phyloP scores from a whole-genome alignment of 1,140 invertebrate genomes.

The Ips nitidus region DNA sequence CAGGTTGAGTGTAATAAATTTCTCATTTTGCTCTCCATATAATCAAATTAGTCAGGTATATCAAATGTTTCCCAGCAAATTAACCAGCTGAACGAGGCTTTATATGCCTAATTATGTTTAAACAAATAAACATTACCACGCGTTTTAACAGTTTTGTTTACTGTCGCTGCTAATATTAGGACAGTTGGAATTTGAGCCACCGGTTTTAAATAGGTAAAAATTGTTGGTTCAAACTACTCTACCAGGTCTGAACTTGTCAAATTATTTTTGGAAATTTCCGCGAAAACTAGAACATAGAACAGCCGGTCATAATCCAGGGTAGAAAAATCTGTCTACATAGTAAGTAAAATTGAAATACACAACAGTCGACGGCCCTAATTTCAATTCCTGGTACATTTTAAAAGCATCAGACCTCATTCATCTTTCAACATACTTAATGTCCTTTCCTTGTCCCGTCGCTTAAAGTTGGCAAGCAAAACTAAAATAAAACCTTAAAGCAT shows the following conservation, averaged over 20 bases:
- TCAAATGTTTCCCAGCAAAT: conserved; percentile 18
- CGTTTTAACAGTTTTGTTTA: conserved; percentile 29
- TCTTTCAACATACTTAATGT: conserved; percentile 1
- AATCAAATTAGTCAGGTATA: conserved; percentile 29
- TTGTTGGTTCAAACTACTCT: too few species aligned
- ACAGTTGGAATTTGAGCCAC: conserved; percentile 16
- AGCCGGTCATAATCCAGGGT: too few species aligned
- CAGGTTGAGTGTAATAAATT: conserved; percentile 11
- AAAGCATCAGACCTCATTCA: not conserved
- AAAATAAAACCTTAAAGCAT: conserved; percentile 3
- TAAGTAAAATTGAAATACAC: too few species aligned
- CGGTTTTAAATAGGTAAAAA: too few species aligned
- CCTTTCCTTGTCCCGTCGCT: not conserved
- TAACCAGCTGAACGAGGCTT: conserved; percentile 15
- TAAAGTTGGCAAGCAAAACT: not conserved
- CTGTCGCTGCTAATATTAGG: conserved; percentile 16
- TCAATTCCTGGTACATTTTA: too few species aligned
- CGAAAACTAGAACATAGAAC: too few species aligned
- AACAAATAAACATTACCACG: conserved; percentile 32
- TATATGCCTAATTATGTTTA: conserved; percentile 33
- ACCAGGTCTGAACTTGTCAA: too few species aligned
- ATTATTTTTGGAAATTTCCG: too few species aligned
- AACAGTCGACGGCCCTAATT: too few species aligned
- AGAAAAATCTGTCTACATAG: too few species aligned
- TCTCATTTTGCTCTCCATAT: conserved; percentile 11